Conservation (phyloP, 2,888 invertebrate genomes). For the Asteroscopus sphinx region DNA sequence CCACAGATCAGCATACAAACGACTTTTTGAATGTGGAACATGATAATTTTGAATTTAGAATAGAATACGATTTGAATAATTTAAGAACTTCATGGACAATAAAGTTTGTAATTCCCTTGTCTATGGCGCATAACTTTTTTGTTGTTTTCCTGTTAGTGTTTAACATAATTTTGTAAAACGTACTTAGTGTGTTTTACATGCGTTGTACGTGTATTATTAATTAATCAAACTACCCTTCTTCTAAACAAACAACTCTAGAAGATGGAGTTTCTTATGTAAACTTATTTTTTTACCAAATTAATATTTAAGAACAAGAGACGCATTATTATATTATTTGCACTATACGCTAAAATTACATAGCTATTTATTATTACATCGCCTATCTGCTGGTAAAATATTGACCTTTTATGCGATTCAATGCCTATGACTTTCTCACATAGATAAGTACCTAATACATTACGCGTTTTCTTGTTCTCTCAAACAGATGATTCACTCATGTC, state of each 20-base stretch:
- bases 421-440: conserved; percentile 25
- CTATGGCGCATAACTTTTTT: conserved; percentile 35
- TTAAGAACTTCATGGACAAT: conserved; percentile 47
- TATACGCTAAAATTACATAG: conserved; percentile 1
- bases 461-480: not conserved
- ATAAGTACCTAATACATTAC: conserved; percentile 10
- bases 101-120: conserved; percentile 49
- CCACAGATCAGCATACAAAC: conserved; percentile 38
- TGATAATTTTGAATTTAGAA: conserved; percentile 42
- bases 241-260: not conserved
- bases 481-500: too few species aligned
- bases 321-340: too few species aligned
- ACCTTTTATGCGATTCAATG: conserved; percentile 35
- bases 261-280: not conserved
- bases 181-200: conserved; percentile 3
- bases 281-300: not conserved
- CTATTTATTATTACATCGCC: conserved; percentile 8
- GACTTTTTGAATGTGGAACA: conserved; percentile 46
- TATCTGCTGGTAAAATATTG: conserved; percentile 19
- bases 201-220: not conserved
- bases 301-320: not conserved
- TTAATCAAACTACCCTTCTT: not conserved
- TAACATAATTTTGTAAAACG: conserved; percentile 18
- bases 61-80: conserved; percentile 56
- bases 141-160: conserved; percentile 26